Evolutionary conservation across 2,797 vertebrate species (phyloP).

Genomic region (Amphiprion clarkii): DNA sequence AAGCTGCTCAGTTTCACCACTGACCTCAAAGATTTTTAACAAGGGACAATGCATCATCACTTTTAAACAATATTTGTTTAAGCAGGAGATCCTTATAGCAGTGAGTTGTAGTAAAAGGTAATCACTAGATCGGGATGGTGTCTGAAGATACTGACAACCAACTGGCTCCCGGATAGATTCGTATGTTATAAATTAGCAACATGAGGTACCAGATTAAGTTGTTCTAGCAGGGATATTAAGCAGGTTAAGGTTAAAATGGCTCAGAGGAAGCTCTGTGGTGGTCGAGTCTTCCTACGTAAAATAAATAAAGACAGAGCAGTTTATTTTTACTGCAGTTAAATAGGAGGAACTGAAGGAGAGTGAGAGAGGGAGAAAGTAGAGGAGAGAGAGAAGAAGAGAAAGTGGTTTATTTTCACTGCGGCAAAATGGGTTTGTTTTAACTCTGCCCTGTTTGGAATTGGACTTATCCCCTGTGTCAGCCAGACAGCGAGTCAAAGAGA

Average conservation of each 20-base stretch:
- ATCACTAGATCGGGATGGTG: not conserved
- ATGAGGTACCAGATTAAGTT: conserved; percentile 49
- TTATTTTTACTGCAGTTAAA: conserved; percentile 78
- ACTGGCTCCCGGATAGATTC: conserved; percentile 19
- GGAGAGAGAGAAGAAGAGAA: conserved; percentile 34
- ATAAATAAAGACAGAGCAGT: conserved; percentile 77
- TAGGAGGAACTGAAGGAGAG: conserved; percentile 37
- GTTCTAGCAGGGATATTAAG: conserved; percentile 64
- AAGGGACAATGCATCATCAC: conserved; percentile 34
- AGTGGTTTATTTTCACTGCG: conserved; percentile 79
- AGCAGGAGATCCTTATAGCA: conserved; percentile 19
- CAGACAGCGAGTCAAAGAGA: conserved; percentile 38
- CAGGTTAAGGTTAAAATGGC: conserved; percentile 70
- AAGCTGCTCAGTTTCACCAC: conserved; percentile 51
- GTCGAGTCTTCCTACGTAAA: conserved; percentile 76
- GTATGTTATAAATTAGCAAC: conserved; percentile 57
- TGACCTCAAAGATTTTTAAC: conserved; percentile 40
- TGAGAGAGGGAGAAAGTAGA: conserved; percentile 2
- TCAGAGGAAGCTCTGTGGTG: conserved; percentile 75
- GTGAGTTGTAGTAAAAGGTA: conserved; percentile 2
- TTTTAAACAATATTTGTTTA: not conserved
- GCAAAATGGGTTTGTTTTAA: conserved; percentile 79
- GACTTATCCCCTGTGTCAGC: conserved; percentile 66
- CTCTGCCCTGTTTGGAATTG: conserved; percentile 70
- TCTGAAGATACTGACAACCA: conserved; percentile 18